A percentile compares a stretch with the other conserved stretches of the same genome.
These are phyloP conservation scores for Actias luna DNA, from an alignment of 2,888 invertebrate species.

Conservation along the genomic window DNA sequence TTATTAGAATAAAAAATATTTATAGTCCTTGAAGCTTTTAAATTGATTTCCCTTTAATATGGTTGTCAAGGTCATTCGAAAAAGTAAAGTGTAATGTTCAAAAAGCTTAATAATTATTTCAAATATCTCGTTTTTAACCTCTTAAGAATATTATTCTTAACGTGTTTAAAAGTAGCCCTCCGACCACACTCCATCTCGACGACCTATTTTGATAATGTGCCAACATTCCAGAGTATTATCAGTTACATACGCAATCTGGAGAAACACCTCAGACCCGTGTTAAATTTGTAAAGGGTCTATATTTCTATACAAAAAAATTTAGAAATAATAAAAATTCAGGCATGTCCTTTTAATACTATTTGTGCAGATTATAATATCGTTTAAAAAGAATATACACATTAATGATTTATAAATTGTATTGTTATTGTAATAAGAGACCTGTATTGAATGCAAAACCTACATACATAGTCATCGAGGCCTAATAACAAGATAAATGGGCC, in stretches of 20 bases:
- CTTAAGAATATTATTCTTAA: too few relatives aligned
- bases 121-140: too few relatives aligned
- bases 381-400: too few relatives aligned
- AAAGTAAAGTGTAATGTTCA: too few relatives aligned
- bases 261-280: not conserved
- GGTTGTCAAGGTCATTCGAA: too few relatives aligned
- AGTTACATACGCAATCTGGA: not conserved
- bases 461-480: conserved; percentile 43
- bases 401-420: too few relatives aligned
- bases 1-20: too few relatives aligned
- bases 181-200: not conserved
- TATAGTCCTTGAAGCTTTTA: too few relatives aligned
- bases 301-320: not conserved
- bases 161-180: not conserved
- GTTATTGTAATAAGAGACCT: conserved; percentile 42
- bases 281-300: not conserved
- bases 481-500: conserved; percentile 70
- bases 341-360: too few relatives aligned
- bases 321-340: not conserved
- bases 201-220: conserved; percentile 44
- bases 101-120: too few relatives aligned
- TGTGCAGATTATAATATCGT: too few relatives aligned
- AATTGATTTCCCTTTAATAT: too few relatives aligned
- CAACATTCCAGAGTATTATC: conserved; percentile 36
- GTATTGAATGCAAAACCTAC: conserved; percentile 33